These are phyloP conservation scores for Ectropis crepuscularia DNA, from an alignment of 2,888 invertebrate genomes.

Conservation along the genomic window DNA sequence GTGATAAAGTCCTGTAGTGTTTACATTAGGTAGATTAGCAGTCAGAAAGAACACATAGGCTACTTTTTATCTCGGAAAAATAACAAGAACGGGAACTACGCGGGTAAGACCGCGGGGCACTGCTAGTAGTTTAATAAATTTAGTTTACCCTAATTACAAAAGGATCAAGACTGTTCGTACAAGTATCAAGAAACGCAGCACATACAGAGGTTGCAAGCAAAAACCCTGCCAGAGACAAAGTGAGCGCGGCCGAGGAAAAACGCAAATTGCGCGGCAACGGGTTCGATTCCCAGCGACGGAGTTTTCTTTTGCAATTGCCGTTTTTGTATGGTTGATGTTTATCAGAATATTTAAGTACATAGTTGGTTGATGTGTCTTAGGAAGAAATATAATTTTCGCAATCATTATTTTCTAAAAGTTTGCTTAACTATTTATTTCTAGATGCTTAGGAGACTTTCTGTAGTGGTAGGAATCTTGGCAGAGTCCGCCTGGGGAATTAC, in stretches of 20 bases:
- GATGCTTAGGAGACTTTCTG: too few species aligned
- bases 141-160: conserved; percentile 19
- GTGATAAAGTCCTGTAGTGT: too few species aligned
- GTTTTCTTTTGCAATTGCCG: neutral
- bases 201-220: conserved; percentile 47
- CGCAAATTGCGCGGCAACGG: conserved; percentile 72
- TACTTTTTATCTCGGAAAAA: too few species aligned
- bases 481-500: too few species aligned
- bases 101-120: too few species aligned
- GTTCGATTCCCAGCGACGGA: conserved; percentile 73
- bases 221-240: conserved; percentile 71
- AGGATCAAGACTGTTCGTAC: conserved; percentile 53
- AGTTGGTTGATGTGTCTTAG: neutral
- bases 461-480: too few species aligned
- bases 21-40: too few species aligned
- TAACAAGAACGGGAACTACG: too few species aligned
- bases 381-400: too few species aligned
- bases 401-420: too few species aligned
- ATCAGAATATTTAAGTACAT: neutral
- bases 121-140: too few species aligned
- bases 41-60: too few species aligned
- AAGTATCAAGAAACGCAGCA: conserved; percentile 56
- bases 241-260: conserved; percentile 72
- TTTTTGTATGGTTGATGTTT: conserved; percentile 3
- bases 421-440: neutral